These are phyloP conservation scores for Meteorus cinctellus DNA, from an alignment of 2,888 invertebrate genomes.

Conservation along the genomic window DNA sequence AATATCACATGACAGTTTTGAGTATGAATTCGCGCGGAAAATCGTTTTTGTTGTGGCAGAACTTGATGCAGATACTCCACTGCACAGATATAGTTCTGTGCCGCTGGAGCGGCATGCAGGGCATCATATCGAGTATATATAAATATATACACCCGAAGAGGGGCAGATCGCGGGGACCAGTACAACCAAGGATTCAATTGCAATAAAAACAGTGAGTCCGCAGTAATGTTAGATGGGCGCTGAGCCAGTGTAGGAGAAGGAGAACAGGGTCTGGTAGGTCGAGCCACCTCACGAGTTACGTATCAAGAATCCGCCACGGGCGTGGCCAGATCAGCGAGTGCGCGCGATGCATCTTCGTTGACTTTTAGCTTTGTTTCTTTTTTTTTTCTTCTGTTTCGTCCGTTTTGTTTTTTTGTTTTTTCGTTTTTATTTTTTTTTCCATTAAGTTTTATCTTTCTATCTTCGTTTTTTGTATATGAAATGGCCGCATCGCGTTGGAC, in stretches of 20 bases:
- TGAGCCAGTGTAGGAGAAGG: conserved; percentile 56
- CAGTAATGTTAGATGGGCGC: conserved; percentile 64
- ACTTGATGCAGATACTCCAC: conserved; percentile 4
- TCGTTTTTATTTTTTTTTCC: conserved; percentile 43
- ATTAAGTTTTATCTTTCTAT: conserved; percentile 4
- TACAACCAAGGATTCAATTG: conserved; percentile 67
- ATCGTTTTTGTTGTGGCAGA: background rate
- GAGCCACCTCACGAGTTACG: conserved; percentile 73
- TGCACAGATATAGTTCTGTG: conserved; percentile 44
- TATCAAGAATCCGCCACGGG: conserved; percentile 73
- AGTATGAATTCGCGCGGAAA: background rate
- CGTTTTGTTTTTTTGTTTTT: conserved; percentile 41
- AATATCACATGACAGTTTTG: background rate
- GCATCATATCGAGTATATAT: conserved; percentile 35
- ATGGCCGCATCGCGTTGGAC: conserved; percentile 38
- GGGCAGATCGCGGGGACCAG: conserved; percentile 50
- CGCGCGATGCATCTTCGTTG: conserved; percentile 63
- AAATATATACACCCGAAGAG: conserved; percentile 32
- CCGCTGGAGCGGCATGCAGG: conserved; percentile 37
- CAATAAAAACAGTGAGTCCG: conserved; percentile 69
- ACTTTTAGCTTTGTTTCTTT: conserved; percentile 50
- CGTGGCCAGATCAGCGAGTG: conserved; percentile 70
- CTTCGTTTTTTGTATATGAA: conserved; percentile 37
- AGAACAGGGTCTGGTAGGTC: conserved; percentile 70
- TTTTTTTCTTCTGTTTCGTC: conserved; percentile 41